Conservation (phyloP, 2,888 invertebrate species). For the Drosophila pseudotakahashii region DNA sequence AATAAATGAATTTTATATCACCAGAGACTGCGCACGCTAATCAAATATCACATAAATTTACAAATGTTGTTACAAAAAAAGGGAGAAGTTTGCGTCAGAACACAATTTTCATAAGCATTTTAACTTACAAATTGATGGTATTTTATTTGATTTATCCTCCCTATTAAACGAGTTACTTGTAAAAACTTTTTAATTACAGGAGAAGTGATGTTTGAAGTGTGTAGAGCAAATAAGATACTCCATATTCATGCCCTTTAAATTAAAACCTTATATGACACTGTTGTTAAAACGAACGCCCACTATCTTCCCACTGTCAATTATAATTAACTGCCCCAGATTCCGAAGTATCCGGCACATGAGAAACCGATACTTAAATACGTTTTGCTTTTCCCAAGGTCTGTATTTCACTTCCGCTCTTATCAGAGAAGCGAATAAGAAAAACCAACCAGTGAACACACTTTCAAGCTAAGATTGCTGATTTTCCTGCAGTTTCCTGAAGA, state of each 20-base stretch:
- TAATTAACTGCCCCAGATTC: constrained; percentile 15
- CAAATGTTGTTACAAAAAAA: background rate
- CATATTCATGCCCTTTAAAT: background rate
- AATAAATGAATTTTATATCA: no score
- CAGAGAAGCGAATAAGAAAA: background rate
- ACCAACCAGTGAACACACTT: constrained; percentile 18
- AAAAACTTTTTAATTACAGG: no score
- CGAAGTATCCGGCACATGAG: constrained; percentile 4
- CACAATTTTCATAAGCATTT: no score
- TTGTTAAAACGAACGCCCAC: background rate
- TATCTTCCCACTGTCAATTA: constrained; percentile 1
- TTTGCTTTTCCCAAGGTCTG: constrained; percentile 21
- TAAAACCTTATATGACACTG: background rate
- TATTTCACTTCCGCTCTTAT: constrained; percentile 31
- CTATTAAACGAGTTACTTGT: no score
- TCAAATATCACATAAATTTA: background rate
- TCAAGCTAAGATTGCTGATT: constrained; percentile 2
- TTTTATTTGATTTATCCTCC: no score
- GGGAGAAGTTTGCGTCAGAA: no score
- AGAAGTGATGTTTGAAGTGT: no score
- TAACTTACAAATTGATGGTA: no score
- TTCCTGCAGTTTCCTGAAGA: background rate
- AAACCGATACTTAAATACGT: constrained; percentile 16
- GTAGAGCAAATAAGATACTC: no score
- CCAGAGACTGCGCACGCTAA: no score